A percentile compares a stretch with the other conserved stretches of the same genome.
phyloP scores from a whole-genome alignment of 2,888 invertebrate genomes.

The Congeria kusceri region DNA sequence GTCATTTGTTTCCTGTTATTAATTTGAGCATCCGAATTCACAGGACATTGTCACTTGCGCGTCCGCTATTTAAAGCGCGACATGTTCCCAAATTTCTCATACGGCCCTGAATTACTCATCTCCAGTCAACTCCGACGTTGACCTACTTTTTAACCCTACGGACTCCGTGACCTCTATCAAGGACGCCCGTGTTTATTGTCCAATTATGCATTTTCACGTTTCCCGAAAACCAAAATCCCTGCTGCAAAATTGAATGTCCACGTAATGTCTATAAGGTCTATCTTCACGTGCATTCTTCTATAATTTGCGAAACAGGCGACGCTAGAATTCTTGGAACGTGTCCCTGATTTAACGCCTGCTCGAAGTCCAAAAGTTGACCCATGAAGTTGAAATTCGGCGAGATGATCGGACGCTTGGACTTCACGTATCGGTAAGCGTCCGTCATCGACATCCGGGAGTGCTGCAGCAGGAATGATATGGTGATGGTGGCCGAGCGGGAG shows the following conservation, averaged over 20 bases:
- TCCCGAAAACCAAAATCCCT: too few relatives aligned
- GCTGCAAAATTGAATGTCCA: too few relatives aligned
- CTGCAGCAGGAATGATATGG: slow-evolving; percentile 97
- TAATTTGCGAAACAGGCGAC: background rate
- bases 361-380: slow-evolving; percentile 94
- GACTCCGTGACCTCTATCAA: too few relatives aligned
- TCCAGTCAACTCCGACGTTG: too few relatives aligned
- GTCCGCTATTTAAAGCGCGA: background rate
- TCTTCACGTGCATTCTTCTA: background rate
- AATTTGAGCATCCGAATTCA: slow-evolving; percentile 6
- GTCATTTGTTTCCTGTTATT: slow-evolving; percentile 6
- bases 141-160: too few relatives aligned
- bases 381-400: slow-evolving; percentile 98
- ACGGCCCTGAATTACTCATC: too few relatives aligned
- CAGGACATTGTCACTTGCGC: background rate
- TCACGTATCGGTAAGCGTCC: slow-evolving; percentile 95
- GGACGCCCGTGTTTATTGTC: too few relatives aligned
- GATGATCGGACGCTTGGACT: slow-evolving; percentile 94
- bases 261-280: too few relatives aligned
- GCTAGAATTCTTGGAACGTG: slow-evolving; percentile 35
- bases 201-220: too few relatives aligned
- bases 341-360: slow-evolving; percentile 87
- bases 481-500: slow-evolving; percentile 96
- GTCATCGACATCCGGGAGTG: slow-evolving; percentile 91
- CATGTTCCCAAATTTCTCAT: too few relatives aligned